phyloP scores from a whole-genome alignment of 1,140 invertebrate genomes.

The Lasioglossum albipes region DNA sequence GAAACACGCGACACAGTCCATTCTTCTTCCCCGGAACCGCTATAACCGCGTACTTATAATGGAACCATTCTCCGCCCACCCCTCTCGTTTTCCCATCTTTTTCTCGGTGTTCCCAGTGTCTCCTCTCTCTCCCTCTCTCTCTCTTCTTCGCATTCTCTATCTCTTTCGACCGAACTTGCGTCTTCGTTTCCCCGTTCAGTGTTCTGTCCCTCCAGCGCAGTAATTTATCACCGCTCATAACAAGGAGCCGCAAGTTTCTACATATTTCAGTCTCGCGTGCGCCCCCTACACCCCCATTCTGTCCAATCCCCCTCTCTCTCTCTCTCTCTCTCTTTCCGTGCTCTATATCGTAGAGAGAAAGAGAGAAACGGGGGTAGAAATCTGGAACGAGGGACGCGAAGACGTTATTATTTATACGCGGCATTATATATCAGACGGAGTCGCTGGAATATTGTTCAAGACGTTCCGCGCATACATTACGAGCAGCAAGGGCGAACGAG shows the following conservation, averaged over 20 bases:
- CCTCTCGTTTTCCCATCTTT: conserved; percentile 38
- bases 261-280: conserved; percentile 70
- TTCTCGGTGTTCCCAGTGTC: neutral
- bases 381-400: conserved; percentile 44
- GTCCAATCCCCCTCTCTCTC: neutral
- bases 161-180: neutral
- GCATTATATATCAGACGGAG: conserved; percentile 73
- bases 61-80: conserved; percentile 44
- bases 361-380: conserved; percentile 2
- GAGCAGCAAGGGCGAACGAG: conserved; percentile 24
- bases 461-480: conserved; percentile 75
- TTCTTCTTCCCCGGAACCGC: conserved; percentile 45
- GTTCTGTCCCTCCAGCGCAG: conserved; percentile 35
- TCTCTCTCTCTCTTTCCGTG: too few relatives aligned
- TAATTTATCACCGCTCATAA: conserved; percentile 76
- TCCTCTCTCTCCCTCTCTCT: neutral
- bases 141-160: neutral
- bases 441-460: conserved; percentile 77
- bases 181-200: conserved; percentile 2
- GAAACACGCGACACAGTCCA: conserved; percentile 58
- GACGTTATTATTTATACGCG: conserved; percentile 72
- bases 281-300: conserved; percentile 28
- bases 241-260: conserved; percentile 74
- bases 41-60: conserved; percentile 70
- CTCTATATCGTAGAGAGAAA: neutral